Evolutionary conservation across 2,888 invertebrate species (phyloP).

Genomic region (Tethea ocularis): DNA sequence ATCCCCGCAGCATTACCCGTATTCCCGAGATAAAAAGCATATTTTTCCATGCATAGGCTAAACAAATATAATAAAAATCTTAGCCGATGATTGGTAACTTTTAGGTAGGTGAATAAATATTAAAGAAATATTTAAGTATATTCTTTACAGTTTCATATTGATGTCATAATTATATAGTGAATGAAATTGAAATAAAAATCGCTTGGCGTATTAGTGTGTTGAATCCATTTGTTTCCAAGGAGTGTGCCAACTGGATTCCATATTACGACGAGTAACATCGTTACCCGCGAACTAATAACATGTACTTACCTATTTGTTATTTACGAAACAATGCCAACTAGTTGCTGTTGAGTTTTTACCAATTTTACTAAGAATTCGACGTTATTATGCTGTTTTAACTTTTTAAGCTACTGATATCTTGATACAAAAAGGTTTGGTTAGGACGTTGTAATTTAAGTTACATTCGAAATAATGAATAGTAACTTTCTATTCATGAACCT

Average conservation of each 20-base stretch:
- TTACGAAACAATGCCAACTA: constrained; percentile 9
- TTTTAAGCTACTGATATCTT: not conserved
- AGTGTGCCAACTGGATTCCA: constrained; percentile 31
- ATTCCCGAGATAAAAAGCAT: too few relatives aligned
- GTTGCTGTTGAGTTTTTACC: constrained; percentile 9
- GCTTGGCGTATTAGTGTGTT: constrained; percentile 8
- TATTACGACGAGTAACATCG: constrained; percentile 30
- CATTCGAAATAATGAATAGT: not conserved
- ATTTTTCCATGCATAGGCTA: too few relatives aligned
- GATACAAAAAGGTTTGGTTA: not conserved
- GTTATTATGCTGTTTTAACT: not conserved
- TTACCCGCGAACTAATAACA: constrained; percentile 32
- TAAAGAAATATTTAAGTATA: too few relatives aligned
- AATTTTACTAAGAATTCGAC: constrained; percentile 2
- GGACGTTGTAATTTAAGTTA: not conserved
- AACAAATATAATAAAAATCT: too few relatives aligned
- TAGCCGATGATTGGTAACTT: too few relatives aligned
- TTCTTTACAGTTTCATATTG: not conserved
- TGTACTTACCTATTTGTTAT: constrained; percentile 13
- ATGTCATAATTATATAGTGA: not conserved
- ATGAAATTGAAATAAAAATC: constrained; percentile 10
- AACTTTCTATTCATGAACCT: too few relatives aligned
- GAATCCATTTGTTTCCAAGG: constrained; percentile 22
- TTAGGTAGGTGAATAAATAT: too few relatives aligned
- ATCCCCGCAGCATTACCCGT: too few relatives aligned